Evolutionary conservation across 2,113 vertebrate genomes (phyloP), one percentile per base, ranked within the genome.

Genomic region (Anarhynchus alexandrinus): DNA sequence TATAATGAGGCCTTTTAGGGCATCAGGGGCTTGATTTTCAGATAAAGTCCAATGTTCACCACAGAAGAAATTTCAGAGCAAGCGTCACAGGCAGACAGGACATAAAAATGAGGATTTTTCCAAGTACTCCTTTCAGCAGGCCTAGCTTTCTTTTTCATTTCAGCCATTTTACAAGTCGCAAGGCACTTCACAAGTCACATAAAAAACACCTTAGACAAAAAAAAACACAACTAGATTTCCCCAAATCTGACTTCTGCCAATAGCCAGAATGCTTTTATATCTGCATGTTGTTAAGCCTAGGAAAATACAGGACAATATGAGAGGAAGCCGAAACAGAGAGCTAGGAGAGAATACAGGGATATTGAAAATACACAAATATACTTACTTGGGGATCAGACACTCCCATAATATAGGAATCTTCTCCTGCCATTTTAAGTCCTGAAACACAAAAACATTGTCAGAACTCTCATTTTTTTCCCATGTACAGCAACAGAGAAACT

Each of bases 391-490:
- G 98, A 76, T 98, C 98, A 34, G 95, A 89, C 15, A 96, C 96
- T 96, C 96, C 96, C 96, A 98, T 93, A 65, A 97, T 96, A 70
- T 98, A 98, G 8, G 97, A 78, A 93, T 97, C 97, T 42, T 98
- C 97, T 94, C 96, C 98, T 54, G 98, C 98, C 98, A 98, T 98
- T 91, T 95, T 98, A 96, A 93, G 74, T 95, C 93, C 98, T 98
- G 94, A 94, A 95, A 98, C 23, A 95, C 34, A 96, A 88, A 94
- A 59, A 10, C 27, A 64, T 8, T 1, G 78, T 93, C 43, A 94
- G 58, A 85, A 82, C 6, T 66, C 25, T 12, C 3, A 2, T 27
- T 80, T 76, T 74, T 45, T 17, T 16, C 15, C 22, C 72, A 20
- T 23, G 10, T 6, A 55, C 18, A 70, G 4, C 45, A 94, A 70